These are phyloP conservation scores for Holacanthella duospinosa DNA, from an alignment of 2,888 invertebrate genomes.

Conservation along the genomic window DNA sequence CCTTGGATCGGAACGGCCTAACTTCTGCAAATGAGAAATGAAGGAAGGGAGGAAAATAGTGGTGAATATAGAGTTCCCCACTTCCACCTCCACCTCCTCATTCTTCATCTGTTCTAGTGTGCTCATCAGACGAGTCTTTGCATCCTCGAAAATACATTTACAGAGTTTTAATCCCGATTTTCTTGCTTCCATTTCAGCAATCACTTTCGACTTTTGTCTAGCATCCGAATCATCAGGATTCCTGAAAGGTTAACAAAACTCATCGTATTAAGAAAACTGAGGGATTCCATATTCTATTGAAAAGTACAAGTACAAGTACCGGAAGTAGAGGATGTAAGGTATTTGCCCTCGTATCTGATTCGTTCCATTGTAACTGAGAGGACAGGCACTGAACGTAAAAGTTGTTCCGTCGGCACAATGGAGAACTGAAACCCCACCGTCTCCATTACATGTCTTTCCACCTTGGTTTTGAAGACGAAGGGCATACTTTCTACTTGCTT, in stretches of 20 bases:
- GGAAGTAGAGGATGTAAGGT: slow-evolving; percentile 81
- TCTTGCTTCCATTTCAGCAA: slow-evolving; percentile 54
- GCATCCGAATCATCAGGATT: slow-evolving; percentile 52
- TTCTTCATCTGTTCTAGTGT: not conserved
- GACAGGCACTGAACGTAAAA: slow-evolving; percentile 81
- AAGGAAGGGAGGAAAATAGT: slow-evolving; percentile 72
- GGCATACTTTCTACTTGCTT: slow-evolving; percentile 69
- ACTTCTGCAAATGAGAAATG: slow-evolving; percentile 71
- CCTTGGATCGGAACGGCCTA: slow-evolving; percentile 70
- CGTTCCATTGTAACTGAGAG: slow-evolving; percentile 92
- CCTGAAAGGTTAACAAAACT: no score
- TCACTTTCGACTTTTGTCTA: slow-evolving; percentile 48
- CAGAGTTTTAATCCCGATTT: slow-evolving; percentile 52
- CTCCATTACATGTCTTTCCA: slow-evolving; percentile 86
- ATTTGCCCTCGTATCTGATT: slow-evolving; percentile 89
- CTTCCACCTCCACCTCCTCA: not conserved
- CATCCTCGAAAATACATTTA: slow-evolving; percentile 30
- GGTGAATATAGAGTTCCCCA: slow-evolving; percentile 43
- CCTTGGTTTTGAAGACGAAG: slow-evolving; percentile 78
- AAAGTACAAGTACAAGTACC: no score
- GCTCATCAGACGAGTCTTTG: slow-evolving; percentile 27
- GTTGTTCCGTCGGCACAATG: slow-evolving; percentile 86
- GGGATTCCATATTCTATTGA: no score
- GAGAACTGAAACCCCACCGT: slow-evolving; percentile 76
- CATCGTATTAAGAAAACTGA: no score